Evolutionary conservation across 2,888 invertebrate genomes (phyloP).

Genomic region (Theretra japonica): DNA sequence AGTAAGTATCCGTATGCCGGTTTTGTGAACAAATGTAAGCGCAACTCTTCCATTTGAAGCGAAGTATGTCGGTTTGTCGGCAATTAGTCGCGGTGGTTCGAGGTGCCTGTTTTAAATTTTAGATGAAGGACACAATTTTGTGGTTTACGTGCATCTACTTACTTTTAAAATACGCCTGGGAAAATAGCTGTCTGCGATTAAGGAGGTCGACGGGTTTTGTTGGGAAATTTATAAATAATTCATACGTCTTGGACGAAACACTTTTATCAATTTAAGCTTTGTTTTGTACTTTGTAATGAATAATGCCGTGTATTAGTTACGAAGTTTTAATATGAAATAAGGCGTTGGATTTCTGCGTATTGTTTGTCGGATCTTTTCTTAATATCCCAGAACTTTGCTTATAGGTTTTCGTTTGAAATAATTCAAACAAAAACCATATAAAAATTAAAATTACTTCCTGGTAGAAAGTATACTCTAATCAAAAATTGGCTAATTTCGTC

Average conservation of each 20-base stretch:
- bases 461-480: no score
- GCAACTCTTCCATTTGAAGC: conserved; percentile 26
- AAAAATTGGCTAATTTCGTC: no score
- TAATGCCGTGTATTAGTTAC: neutral
- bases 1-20: neutral
- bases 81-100: conserved; percentile 51
- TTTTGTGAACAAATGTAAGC: conserved; percentile 30
- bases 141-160: conserved; percentile 52
- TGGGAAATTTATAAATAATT: conserved; percentile 23
- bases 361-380: neutral
- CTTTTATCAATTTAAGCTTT: conserved; percentile 10
- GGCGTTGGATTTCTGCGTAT: neutral
- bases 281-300: conserved; percentile 1
- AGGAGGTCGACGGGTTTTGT: conserved; percentile 20
- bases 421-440: no score
- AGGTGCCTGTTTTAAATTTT: conserved; percentile 55
- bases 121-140: conserved; percentile 56
- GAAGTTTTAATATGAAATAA: no score
- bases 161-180: conserved; percentile 52
- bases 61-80: conserved; percentile 42
- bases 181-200: conserved; percentile 35
- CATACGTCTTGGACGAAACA: conserved; percentile 21
- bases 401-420: neutral
- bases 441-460: neutral
- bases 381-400: neutral